phyloP scores from a whole-genome alignment of 2,797 vertebrate species.

The Malacoctenus gilli region DNA sequence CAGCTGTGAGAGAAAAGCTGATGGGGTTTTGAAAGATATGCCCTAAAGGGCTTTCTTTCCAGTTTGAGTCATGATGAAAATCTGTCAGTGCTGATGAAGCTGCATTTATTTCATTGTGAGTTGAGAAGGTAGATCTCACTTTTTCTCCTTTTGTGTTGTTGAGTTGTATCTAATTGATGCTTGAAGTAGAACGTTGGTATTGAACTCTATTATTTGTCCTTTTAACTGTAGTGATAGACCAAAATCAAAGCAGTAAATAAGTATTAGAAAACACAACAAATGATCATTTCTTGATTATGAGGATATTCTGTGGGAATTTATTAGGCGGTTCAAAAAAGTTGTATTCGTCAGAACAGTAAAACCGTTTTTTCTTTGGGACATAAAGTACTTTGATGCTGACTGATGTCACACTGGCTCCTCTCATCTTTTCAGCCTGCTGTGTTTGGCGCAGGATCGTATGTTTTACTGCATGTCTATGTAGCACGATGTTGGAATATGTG shows the following conservation, averaged over 20 bases:
- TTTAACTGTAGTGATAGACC: too few relatives aligned
- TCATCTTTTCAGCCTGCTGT: constrained; percentile 20
- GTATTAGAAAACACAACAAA: too few relatives aligned
- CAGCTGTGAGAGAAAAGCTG: constrained; percentile 32
- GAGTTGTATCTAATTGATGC: too few relatives aligned
- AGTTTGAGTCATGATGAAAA: constrained; percentile 35
- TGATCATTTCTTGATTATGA: too few relatives aligned
- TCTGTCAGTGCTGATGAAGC: constrained; percentile 4
- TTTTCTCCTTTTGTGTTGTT: not conserved
- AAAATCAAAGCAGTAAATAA: too few relatives aligned
- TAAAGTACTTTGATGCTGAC: constrained; percentile 2
- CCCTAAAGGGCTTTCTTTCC: constrained; percentile 40
- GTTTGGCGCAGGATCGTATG: constrained; percentile 31
- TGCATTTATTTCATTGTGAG: not conserved
- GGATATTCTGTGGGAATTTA: too few relatives aligned
- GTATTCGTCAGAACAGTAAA: too few relatives aligned
- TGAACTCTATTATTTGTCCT: too few relatives aligned
- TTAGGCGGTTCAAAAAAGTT: too few relatives aligned
- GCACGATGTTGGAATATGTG: constrained; percentile 66
- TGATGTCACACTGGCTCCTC: constrained; percentile 32
- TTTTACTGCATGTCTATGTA: constrained; percentile 63
- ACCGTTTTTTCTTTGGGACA: too few relatives aligned
- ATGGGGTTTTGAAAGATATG: constrained; percentile 40
- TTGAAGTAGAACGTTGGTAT: too few relatives aligned
- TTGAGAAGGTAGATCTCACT: not conserved